These are phyloP conservation scores for Melinaea marsaeus DNA, from an alignment of 2,888 invertebrate genomes.

Conservation along the genomic window DNA sequence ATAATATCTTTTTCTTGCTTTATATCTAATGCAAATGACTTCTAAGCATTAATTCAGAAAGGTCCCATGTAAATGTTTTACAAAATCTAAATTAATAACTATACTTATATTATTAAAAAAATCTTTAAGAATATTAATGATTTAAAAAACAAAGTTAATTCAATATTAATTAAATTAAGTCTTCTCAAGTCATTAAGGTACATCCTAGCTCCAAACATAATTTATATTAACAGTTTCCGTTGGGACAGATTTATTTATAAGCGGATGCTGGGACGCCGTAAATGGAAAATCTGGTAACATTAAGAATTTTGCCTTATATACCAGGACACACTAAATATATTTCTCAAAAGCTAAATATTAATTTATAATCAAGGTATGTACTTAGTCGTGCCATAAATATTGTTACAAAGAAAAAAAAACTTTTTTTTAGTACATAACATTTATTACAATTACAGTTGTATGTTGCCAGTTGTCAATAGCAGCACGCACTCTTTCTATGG, in stretches of 20 bases:
- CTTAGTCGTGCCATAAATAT: not conserved
- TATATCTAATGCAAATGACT: too few species aligned
- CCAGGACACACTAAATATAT: not conserved
- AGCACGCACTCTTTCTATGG: too few species aligned
- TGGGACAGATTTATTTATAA: constrained; percentile 1
- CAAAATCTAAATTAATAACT: too few species aligned
- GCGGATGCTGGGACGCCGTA: constrained; percentile 1
- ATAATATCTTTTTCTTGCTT: too few species aligned
- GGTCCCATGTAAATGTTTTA: too few species aligned
- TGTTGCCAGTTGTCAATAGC: too few species aligned
- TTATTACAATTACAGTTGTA: too few species aligned
- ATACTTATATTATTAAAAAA: not conserved
- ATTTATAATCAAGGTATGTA: not conserved
- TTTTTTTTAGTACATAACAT: too few species aligned
- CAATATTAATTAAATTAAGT: not conserved
- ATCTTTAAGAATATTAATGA: constrained; percentile 1
- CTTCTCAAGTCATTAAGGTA: not conserved
- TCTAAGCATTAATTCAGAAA: too few species aligned
- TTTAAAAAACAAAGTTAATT: not conserved
- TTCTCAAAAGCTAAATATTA: not conserved
- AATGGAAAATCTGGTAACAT: not conserved
- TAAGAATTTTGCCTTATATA: constrained; percentile 4
- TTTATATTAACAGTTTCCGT: not conserved
- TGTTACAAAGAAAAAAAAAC: too few species aligned
- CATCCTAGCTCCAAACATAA: constrained; percentile 1